phyloP scores from a whole-genome alignment of 2,113 vertebrate genomes.

The Campylomormyrus numenius region DNA sequence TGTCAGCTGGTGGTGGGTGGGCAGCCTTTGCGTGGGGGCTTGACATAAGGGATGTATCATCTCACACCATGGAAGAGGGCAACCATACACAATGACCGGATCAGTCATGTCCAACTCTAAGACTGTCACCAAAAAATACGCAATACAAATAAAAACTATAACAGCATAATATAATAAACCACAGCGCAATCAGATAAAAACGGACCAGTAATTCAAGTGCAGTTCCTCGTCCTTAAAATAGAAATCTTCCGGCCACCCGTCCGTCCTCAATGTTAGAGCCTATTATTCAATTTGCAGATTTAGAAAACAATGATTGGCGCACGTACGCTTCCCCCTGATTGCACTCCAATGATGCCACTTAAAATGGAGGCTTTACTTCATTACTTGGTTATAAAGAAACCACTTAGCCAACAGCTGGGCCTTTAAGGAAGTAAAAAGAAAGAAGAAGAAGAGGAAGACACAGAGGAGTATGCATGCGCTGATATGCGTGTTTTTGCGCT shows the following conservation, averaged over 20 bases:
- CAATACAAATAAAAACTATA: not conserved
- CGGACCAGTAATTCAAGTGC: not conserved
- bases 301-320: slow-evolving; percentile 23
- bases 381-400: slow-evolving; percentile 39
- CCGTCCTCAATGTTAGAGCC: slow-evolving; percentile 29
- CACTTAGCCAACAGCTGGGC: not conserved
- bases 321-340: slow-evolving; percentile 38
- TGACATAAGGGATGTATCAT: not conserved
- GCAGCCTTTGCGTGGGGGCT: not conserved
- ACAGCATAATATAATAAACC: not conserved
- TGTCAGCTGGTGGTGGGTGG: not conserved
- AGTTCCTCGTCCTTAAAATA: not conserved
- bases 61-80: not conserved
- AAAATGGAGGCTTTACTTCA: slow-evolving; percentile 16
- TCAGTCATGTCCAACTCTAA: not conserved
- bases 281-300: slow-evolving; percentile 57
- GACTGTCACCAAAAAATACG: not conserved
- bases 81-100: not conserved
- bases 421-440: slow-evolving; percentile 6
- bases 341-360: slow-evolving; percentile 40
- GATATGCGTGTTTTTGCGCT: slow-evolving; percentile 61
- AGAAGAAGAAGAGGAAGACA: not conserved
- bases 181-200: not conserved
- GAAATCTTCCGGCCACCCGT: slow-evolving; percentile 8
- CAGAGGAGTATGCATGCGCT: slow-evolving; percentile 50